These are phyloP conservation scores for Thunnus thynnus DNA, from an alignment of 2,113 vertebrate species.

Conservation along the genomic window DNA sequence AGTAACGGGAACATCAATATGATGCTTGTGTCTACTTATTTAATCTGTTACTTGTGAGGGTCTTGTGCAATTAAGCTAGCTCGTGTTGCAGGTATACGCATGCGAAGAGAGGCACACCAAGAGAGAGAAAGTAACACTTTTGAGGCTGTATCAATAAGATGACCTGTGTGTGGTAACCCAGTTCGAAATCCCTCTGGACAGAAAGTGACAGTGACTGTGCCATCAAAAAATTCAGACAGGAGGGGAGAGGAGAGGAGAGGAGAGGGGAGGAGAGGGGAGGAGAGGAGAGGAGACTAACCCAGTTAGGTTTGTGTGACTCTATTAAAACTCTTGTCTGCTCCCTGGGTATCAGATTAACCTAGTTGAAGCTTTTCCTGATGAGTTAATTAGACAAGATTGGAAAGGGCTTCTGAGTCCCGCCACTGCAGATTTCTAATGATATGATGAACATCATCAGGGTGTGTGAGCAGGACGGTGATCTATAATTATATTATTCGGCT, in stretches of 20 bases:
- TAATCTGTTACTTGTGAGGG: constrained; percentile 26
- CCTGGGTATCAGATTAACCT: constrained; percentile 62
- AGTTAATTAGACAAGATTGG: constrained; percentile 65
- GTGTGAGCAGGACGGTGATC: constrained; percentile 16
- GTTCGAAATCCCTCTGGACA: constrained; percentile 11
- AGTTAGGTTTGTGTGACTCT: constrained; percentile 36
- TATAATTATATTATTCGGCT: constrained; percentile 52
- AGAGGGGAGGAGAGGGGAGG: neutral
- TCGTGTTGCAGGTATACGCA: constrained; percentile 1
- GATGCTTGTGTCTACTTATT: constrained; percentile 16
- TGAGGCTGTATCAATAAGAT: constrained; percentile 30
- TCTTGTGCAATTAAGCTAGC: neutral
- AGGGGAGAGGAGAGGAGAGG: neutral
- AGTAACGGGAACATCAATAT: constrained; percentile 16
- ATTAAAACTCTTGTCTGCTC: constrained; percentile 56
- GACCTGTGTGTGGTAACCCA: constrained; percentile 45
- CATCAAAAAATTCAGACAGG: neutral
- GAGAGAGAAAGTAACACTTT: constrained; percentile 19
- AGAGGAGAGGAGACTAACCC: constrained; percentile 28
- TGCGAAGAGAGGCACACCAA: neutral
- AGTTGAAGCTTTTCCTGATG: constrained; percentile 59
- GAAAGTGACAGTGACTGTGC: constrained; percentile 17
- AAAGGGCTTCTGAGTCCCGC: constrained; percentile 36
- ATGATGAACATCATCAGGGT: constrained; percentile 44
- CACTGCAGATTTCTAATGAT: constrained; percentile 54